phyloP scores from a whole-genome alignment of 2,888 invertebrate genomes.

The Caenorhabditis wallacei region DNA sequence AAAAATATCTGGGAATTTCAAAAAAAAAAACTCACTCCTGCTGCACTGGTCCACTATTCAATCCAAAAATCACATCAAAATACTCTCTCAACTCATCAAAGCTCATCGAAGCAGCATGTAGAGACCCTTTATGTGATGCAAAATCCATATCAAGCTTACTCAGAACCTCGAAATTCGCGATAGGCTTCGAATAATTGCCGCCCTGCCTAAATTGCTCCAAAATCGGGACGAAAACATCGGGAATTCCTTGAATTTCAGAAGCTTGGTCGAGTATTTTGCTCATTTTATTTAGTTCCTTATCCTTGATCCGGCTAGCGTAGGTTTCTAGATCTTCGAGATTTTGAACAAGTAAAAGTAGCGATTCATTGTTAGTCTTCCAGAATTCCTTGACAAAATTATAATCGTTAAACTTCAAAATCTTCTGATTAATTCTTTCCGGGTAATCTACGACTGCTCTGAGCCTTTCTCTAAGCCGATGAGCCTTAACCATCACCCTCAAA shows the following conservation, averaged over 20 bases:
- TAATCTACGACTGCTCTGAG: not conserved
- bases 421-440: not conserved
- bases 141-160: constrained; percentile 6
- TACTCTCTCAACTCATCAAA: constrained; percentile 13
- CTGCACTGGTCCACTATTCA: not conserved
- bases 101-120: constrained; percentile 23
- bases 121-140: not conserved
- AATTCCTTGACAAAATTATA: not conserved
- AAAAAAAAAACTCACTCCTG: constrained; percentile 16
- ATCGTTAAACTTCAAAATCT: not conserved
- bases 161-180: not conserved
- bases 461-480: not conserved
- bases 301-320: not conserved
- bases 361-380: not conserved
- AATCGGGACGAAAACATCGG: not conserved
- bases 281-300: not conserved
- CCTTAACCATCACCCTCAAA: constrained; percentile 1
- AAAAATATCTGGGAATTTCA: too few species aligned
- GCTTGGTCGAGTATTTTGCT: constrained; percentile 9
- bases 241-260: constrained; percentile 1
- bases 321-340: not conserved
- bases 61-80: constrained; percentile 26
- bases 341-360: not conserved
- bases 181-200: not conserved
- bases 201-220: not conserved